Base-by-base conservation (phyloP, 2,888 invertebrate species). In the Chrysolina oricalcia region DNA sequence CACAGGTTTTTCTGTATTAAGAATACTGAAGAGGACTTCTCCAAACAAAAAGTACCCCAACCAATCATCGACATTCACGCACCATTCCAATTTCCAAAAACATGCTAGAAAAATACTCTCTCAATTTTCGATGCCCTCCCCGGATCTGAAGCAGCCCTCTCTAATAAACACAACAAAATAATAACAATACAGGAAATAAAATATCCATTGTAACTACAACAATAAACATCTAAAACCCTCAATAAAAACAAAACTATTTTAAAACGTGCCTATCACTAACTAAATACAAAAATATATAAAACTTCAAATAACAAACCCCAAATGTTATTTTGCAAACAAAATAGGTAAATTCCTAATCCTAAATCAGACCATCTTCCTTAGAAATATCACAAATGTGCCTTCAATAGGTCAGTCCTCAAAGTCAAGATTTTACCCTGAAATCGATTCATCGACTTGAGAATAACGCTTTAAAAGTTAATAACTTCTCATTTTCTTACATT, bases 1-100 rank as follows among this genome's bases (percentile, higher is more conserved):
- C 87, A 87, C 87, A 87, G 87, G 87, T 87, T 84, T 81, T 84
- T 85, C 85, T 86, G 85, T 83, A 81, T 82, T 78, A 81, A 72
- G 75, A 72, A 73, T 67, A 74, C 69, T 75, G 63, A 72, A 78
- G 73, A 73, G 73, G 75, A 70, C 70, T 69, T 66, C 59, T 67
- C 73, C 48, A 53, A 71, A 71, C 48, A 35, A 13, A 35, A 23
- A 27, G 35, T 35, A 35, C 4, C 35, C 15, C 10, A 11, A 59
- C 59, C 59, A 59, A 59, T 59, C 59, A 35, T n/a, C 59, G n/a
- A 27, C 59, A 59, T 27, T 46, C 43, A 72, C 65, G 21, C 48
- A 56, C 23, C 11, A 21, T 35, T 68, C 23, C 50, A 17, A 68
- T 53, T n/a, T 35, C 59, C 15, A 27, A 59, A 59, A 50, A 35